A percentile compares a stretch with the other conserved stretches of the same genome.
Conservation (phyloP, 2,888 invertebrate species). For the Lasioglossum marginatum region DNA sequence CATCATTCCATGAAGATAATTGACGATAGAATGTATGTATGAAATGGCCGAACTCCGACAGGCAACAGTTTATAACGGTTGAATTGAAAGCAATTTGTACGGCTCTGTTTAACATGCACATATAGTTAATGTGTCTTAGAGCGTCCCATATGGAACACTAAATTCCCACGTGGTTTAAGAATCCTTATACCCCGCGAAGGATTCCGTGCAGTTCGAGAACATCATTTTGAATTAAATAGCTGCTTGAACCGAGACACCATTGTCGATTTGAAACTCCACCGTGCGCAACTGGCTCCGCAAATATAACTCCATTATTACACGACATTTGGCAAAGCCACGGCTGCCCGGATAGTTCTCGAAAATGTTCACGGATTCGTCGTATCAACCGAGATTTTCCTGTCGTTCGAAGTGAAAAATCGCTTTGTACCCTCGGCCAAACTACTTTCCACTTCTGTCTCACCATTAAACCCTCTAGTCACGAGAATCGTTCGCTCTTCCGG, state of each 20-base stretch:
- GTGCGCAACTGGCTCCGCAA: constrained; percentile 37
- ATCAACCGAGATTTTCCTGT: constrained; percentile 58
- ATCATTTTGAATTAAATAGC: constrained; percentile 60
- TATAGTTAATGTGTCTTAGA: background rate
- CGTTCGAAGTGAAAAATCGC: constrained; percentile 63
- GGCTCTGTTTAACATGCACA: background rate
- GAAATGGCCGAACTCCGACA: background rate
- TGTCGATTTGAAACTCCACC: constrained; percentile 51
- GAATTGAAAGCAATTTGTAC: background rate
- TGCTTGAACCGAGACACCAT: constrained; percentile 51
- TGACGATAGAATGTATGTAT: background rate
- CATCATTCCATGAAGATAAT: background rate
- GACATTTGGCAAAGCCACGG: constrained; percentile 69
- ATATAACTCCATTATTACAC: constrained; percentile 70
- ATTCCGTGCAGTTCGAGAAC: constrained; percentile 6
- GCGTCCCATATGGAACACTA: background rate
- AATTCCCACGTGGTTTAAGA: constrained; percentile 2
- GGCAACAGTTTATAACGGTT: background rate
- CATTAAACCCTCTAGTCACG: constrained; percentile 21
- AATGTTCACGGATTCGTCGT: constrained; percentile 59
- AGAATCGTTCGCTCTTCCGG: background rate
- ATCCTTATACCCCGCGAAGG: background rate
- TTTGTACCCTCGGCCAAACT: constrained; percentile 49
- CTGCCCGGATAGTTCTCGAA: constrained; percentile 61
- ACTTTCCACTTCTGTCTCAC: constrained; percentile 29